phyloP scores from a whole-genome alignment of 2,888 invertebrate genomes.

The Chironomus tentans region DNA sequence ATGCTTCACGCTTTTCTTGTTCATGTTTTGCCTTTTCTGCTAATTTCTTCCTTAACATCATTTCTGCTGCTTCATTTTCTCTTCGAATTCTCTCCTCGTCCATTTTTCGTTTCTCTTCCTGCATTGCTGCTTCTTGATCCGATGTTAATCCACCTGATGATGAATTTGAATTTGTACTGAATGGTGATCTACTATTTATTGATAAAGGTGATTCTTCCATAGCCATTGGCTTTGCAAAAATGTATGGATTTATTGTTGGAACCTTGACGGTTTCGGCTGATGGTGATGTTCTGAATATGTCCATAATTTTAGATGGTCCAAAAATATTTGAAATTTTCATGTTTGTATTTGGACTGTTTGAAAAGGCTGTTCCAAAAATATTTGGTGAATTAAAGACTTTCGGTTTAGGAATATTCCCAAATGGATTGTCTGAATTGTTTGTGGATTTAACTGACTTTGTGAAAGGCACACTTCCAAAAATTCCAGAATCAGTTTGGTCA shows the following conservation, averaged over 20 bases:
- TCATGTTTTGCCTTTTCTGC: constrained; percentile 29
- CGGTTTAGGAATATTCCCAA: neutral
- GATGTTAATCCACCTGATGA: neutral
- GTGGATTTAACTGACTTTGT: too few relatives aligned
- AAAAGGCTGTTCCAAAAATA: neutral
- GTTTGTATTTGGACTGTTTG: neutral
- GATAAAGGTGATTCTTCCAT: neutral
- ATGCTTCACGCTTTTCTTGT: constrained; percentile 16
- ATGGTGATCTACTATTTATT: neutral
- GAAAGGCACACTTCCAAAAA: neutral
- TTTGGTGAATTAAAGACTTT: neutral
- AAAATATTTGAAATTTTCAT: neutral
- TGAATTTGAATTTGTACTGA: neutral
- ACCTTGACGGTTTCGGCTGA: neutral
- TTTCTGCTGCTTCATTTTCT: constrained; percentile 30
- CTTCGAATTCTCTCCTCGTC: constrained; percentile 31
- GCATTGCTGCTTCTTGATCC: neutral
- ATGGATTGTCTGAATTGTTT: neutral
- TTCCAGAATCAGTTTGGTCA: neutral
- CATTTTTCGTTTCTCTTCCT: constrained; percentile 6
- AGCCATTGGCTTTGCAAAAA: neutral
- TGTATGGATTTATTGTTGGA: neutral
- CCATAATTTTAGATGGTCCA: neutral
- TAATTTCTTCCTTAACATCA: constrained; percentile 29
- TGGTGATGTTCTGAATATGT: neutral